phyloP scores from a whole-genome alignment of 2,113 vertebrate species.

The Isichthys henryi region DNA sequence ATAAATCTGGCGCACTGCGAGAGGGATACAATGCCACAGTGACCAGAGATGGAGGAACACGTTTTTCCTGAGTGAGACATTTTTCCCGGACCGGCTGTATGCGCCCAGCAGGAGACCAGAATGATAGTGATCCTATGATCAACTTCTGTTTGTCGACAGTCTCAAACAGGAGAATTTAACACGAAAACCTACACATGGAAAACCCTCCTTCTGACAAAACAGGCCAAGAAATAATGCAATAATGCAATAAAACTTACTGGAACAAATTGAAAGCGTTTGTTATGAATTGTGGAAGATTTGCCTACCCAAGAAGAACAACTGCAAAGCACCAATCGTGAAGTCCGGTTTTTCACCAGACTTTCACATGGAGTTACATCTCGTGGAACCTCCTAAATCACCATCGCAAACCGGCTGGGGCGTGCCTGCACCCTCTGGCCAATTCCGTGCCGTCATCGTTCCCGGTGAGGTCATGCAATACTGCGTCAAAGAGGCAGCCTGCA shows the following conservation, averaged over 20 bases:
- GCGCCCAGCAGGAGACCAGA: neutral
- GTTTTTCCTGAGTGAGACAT: neutral
- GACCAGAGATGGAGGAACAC: neutral
- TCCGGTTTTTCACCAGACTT: neutral
- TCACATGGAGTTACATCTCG: neutral
- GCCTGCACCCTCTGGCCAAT: neutral
- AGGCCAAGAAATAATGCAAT: neutral
- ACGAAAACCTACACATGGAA: neutral
- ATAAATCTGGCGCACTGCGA: neutral
- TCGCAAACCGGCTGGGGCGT: neutral
- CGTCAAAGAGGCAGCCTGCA: neutral
- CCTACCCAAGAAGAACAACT: neutral
- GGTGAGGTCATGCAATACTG: neutral
- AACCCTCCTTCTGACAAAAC: neutral
- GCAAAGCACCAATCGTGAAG: neutral
- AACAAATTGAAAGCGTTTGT: neutral
- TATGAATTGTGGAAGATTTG: neutral
- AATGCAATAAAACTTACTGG: neutral
- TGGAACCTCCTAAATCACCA: neutral
- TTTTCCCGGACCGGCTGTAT: neutral
- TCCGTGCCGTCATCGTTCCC: neutral
- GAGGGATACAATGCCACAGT: neutral
- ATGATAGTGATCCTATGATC: neutral
- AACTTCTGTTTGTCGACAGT: neutral
- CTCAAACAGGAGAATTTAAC: neutral